Percentiles rank a stretch among this genome's conserved stretches.
Conservation (phyloP, 2,797 vertebrate genomes). For the Taeniopygia guttata region DNA sequence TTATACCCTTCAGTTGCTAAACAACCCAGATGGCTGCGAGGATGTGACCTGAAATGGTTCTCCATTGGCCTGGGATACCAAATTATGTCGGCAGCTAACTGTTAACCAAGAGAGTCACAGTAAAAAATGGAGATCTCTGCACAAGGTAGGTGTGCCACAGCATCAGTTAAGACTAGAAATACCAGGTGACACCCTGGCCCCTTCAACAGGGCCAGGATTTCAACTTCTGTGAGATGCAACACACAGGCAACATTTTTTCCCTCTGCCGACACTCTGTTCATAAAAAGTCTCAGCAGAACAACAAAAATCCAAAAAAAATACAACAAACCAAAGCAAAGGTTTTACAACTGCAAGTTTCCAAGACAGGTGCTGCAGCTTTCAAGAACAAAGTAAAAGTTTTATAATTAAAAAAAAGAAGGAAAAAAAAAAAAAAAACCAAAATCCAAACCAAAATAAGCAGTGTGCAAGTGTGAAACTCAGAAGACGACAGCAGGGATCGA, state of each 20-base stretch:
- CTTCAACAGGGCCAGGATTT: not conserved
- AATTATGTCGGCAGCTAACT: not conserved
- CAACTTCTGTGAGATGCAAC: conserved; percentile 22
- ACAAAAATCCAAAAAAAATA: not conserved
- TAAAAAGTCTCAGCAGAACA: conserved; percentile 34
- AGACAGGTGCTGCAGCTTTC: conserved; percentile 43
- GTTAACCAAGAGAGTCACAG: conserved; percentile 7
- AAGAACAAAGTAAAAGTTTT: not conserved
- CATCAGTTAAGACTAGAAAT: conserved; percentile 52
- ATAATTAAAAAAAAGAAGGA: conserved; percentile 13
- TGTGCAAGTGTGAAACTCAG: conserved; percentile 49
- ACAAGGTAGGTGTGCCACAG: conserved; percentile 8
- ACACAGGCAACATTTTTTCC: not conserved
- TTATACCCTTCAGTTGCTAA: conserved; percentile 60
- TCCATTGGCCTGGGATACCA: conserved; percentile 20
- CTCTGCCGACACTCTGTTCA: not conserved
- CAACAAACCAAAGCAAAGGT: conserved; percentile 35
- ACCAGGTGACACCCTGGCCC: not conserved
- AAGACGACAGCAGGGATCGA: not conserved
- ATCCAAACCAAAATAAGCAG: not conserved
- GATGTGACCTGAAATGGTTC: conserved; percentile 53
- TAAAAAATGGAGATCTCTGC: conserved; percentile 3
- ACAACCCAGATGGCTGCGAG: conserved; percentile 48
- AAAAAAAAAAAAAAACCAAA: not conserved
- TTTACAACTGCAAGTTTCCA: conserved; percentile 36